A percentile compares a stretch with the other conserved stretches of the same genome.
phyloP scores from a whole-genome alignment of 2,888 invertebrate genomes.

The Hydrotaea diabolus region DNA sequence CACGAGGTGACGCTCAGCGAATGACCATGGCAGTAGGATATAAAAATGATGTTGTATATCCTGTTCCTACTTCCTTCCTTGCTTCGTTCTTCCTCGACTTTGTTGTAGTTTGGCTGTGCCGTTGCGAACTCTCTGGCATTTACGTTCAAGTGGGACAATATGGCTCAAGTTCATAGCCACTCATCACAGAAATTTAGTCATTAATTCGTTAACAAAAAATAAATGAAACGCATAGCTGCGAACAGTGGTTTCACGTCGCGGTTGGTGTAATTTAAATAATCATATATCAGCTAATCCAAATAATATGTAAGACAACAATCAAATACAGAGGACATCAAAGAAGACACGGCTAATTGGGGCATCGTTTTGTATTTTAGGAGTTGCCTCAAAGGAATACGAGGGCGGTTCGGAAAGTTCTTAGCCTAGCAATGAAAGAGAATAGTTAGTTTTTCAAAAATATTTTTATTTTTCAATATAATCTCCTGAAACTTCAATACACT shows the following conservation, averaged over 20 bases:
- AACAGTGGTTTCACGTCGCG: slow-evolving; percentile 8
- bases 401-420: too few relatives aligned
- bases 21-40: slow-evolving; percentile 34
- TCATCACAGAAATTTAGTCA: slow-evolving; percentile 59
- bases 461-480: too few relatives aligned
- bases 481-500: too few relatives aligned
- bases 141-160: slow-evolving; percentile 43
- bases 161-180: slow-evolving; percentile 60
- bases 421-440: too few relatives aligned
- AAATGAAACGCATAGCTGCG: not conserved
- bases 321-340: too few relatives aligned
- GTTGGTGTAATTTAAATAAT: too few relatives aligned
- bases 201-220: slow-evolving; percentile 50
- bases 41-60: slow-evolving; percentile 60
- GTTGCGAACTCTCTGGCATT: slow-evolving; percentile 45
- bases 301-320: too few relatives aligned
- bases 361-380: too few relatives aligned
- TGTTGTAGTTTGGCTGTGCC: not conserved
- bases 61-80: slow-evolving; percentile 54
- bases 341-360: too few relatives aligned
- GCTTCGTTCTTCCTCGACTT: not conserved
- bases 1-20: slow-evolving; percentile 3
- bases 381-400: too few relatives aligned
- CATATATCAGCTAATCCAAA: too few relatives aligned
- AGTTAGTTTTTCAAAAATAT: too few relatives aligned